phyloP scores from a whole-genome alignment of 2,888 invertebrate genomes.

The Chromoteleia sp. region DNA sequence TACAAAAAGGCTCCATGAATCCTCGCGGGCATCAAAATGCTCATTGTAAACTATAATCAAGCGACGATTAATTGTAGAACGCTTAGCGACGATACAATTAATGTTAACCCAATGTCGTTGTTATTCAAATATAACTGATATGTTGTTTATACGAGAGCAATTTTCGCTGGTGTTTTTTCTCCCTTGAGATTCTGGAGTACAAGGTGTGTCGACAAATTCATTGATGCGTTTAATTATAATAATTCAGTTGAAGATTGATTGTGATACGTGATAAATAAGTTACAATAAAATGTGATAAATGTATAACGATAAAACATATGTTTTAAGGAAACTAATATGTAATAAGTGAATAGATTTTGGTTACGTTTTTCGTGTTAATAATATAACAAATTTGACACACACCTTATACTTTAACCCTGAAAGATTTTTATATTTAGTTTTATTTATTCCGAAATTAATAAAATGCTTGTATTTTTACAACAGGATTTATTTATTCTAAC shows the following conservation, averaged over 20 bases:
- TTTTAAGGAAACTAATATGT: no score
- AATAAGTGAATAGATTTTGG: no score
- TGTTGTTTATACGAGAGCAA: constrained; percentile 75
- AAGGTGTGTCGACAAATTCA: constrained; percentile 15
- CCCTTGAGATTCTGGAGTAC: constrained; percentile 3
- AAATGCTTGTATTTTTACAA: neutral
- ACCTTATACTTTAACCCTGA: neutral
- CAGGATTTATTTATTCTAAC: no score
- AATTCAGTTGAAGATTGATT: no score
- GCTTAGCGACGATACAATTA: constrained; percentile 60
- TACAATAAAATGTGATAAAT: no score
- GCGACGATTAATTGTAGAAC: constrained; percentile 47
- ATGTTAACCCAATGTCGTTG: constrained; percentile 74
- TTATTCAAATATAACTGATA: constrained; percentile 76
- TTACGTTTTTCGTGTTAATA: no score
- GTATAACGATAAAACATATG: no score
- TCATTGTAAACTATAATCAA: neutral
- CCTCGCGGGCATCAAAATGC: neutral
- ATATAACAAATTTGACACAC: neutral
- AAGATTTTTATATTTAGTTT: no score
- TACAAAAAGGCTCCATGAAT: constrained; percentile 40
- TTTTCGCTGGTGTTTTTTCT: constrained; percentile 24
- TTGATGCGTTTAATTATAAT: no score
- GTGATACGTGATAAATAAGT: no score
- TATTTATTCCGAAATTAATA: constrained; percentile 3